Conservation (phyloP, 2,113 vertebrate genomes). For the Oryzias celebensis region DNA sequence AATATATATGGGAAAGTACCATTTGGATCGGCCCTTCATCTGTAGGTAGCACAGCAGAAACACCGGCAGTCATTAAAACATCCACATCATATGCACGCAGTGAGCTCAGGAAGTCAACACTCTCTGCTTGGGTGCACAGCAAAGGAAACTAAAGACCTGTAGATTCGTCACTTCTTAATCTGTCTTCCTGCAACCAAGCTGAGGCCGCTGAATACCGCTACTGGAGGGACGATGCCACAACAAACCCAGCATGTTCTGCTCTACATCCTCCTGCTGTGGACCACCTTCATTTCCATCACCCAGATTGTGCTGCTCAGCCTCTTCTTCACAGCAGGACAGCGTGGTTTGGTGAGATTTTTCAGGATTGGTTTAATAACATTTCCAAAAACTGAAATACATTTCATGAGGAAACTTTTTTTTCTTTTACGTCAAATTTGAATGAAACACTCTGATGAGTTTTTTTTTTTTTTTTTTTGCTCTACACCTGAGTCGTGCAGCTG, state of each 20-base stretch:
- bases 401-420: neutral
- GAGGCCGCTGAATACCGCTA: slow-evolving; percentile 12
- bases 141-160: slow-evolving; percentile 59
- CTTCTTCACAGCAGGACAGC: slow-evolving; percentile 49
- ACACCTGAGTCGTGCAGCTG: slow-evolving; percentile 23
- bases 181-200: slow-evolving; percentile 37
- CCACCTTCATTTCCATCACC: slow-evolving; percentile 52
- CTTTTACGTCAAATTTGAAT: neutral
- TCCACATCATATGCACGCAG: slow-evolving; percentile 38
- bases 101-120: slow-evolving; percentile 62
- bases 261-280: slow-evolving; percentile 65
- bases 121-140: slow-evolving; percentile 33
- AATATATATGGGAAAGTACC: slow-evolving; percentile 66
- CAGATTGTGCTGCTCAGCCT: slow-evolving; percentile 43
- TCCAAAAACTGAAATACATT: neutral
- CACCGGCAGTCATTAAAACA: slow-evolving; percentile 23
- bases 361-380: neutral
- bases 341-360: slow-evolving; percentile 51
- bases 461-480: neutral
- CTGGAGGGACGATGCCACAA: slow-evolving; percentile 45
- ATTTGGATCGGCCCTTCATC: slow-evolving; percentile 30
- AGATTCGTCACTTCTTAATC: slow-evolving; percentile 21
- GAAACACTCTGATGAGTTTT: neutral
- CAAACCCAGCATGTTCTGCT: slow-evolving; percentile 33
- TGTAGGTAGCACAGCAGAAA: slow-evolving; percentile 16